Base-by-base conservation (phyloP, 2,888 invertebrate species). In the Sicus ferrugineus region DNA sequence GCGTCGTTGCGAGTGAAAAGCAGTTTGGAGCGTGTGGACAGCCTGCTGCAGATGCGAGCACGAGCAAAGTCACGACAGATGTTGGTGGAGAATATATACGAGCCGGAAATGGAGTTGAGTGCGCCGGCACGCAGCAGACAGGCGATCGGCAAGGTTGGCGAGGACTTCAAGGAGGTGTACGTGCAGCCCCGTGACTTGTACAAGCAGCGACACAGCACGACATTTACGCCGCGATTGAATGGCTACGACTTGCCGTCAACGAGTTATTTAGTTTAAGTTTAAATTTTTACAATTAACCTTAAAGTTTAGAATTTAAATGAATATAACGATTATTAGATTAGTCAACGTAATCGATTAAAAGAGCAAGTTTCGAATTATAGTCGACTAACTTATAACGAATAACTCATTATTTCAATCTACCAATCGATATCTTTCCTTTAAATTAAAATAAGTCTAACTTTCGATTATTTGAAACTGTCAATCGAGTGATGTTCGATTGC, bases 181-280 rank as follows among this genome's bases (percentile, higher is more conserved):
- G 77, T 83, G 2, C 84, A 84, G 67, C 84, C 84, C 1, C 77
- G 81, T n/a, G 81, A 84, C 72, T 73, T 84, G 38, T 78, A 80
- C 69, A 83, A 83, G 68, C 81, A 81, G 70, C 77, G 82, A 3
- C 81, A 81, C 69, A 82, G 81, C 70, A 81, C 82, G 6, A 83
- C 83, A 23, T 84, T 84, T 68, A 83, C 81, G 67, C 84, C 84
- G 6, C 76, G 77, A 16, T 75, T 78, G 65, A 79, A 79, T 73
- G 83, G 82, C 67, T 83, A 82, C 61, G 80, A 80, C 69, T 77
- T 80, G 68, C 81, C 83, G 26, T 80, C 79, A 48, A 73, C 76
- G 30, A 83, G 82, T 70, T 83, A 82, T 72, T 80, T 84, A 77
- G 83, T 83, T 70, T 84, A 80, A 23, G 50, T 19, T 4, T 42